Percentiles rank a stretch among this genome's conserved stretches.
Conservation (phyloP, 2,888 invertebrate species). For the Phengaris alcon region DNA sequence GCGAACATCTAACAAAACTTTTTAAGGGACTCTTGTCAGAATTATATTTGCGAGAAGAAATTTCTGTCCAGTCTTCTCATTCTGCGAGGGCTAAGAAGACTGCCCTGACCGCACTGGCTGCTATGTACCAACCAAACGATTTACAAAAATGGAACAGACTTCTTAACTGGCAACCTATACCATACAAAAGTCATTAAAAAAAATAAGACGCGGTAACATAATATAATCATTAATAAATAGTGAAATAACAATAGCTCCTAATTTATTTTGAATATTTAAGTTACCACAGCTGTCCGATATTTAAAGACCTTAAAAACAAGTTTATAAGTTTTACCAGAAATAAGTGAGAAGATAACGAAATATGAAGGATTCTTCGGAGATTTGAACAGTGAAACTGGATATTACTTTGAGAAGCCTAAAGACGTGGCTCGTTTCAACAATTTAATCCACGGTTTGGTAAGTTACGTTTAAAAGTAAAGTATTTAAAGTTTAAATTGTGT, state of each 20-base stretch:
- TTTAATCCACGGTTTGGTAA: constrained; percentile 6
- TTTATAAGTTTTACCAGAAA: not conserved
- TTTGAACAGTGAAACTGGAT: not conserved
- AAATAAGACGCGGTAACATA: not conserved
- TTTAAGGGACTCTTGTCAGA: constrained; percentile 66
- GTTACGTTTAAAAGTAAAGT: not conserved
- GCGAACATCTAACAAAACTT: constrained; percentile 44
- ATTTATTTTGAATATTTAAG: not conserved
- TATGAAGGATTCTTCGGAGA: not conserved
- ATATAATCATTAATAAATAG: not conserved
- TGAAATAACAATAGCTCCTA: too few species aligned
- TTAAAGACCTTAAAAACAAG: not conserved
- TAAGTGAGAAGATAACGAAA: not conserved
- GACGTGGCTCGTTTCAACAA: not conserved
- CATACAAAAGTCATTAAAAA: constrained; percentile 53
- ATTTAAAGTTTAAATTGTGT: not conserved
- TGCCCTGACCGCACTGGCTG: constrained; percentile 82
- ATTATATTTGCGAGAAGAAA: constrained; percentile 68
- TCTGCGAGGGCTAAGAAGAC: constrained; percentile 86
- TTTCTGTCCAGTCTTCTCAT: constrained; percentile 80
- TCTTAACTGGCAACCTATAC: constrained; percentile 85
- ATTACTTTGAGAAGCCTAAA: not conserved
- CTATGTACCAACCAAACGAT: constrained; percentile 80
- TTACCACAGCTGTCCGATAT: not conserved
- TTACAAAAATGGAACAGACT: constrained; percentile 76